These are phyloP conservation scores for Triplophysa dalaica DNA, from an alignment of 2,113 vertebrate species.

Conservation along the genomic window DNA sequence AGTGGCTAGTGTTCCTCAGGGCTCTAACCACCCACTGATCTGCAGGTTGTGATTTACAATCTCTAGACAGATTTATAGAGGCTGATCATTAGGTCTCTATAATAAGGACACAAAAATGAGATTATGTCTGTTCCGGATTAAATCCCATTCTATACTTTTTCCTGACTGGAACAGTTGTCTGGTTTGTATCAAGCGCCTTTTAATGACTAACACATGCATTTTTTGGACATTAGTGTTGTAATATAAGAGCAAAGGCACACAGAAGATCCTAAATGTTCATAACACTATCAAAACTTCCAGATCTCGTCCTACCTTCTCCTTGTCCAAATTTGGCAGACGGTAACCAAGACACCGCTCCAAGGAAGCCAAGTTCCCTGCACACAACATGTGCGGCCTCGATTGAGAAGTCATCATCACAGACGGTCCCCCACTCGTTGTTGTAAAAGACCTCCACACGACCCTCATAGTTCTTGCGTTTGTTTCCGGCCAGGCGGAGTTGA, in stretches of 20 bases:
- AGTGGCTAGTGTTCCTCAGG: neutral
- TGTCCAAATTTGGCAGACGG: constrained; percentile 86
- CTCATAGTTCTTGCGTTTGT: constrained; percentile 87
- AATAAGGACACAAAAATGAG: constrained; percentile 40
- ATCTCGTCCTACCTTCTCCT: constrained; percentile 82
- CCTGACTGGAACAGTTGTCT: neutral
- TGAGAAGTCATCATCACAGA: constrained; percentile 96
- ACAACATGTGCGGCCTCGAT: constrained; percentile 83
- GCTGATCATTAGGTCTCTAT: constrained; percentile 12
- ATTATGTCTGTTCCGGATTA: constrained; percentile 51
- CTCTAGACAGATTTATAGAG: constrained; percentile 25
- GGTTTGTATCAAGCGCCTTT: constrained; percentile 27
- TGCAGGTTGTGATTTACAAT: constrained; percentile 14
- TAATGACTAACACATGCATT: constrained; percentile 61
- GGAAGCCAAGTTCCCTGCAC: constrained; percentile 86
- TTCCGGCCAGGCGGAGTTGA: constrained; percentile 85
- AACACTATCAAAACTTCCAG: neutral
- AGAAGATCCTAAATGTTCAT: neutral
- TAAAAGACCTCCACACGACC: constrained; percentile 91
- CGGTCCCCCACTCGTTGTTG: constrained; percentile 87
- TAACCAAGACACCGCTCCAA: constrained; percentile 81
- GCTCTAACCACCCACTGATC: constrained; percentile 29
- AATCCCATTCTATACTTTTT: constrained; percentile 47
- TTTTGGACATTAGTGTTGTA: constrained; percentile 49
- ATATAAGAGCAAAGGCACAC: constrained; percentile 41